phyloP scores from a whole-genome alignment of 2,113 vertebrate genomes.

The Crocuta crocuta region DNA sequence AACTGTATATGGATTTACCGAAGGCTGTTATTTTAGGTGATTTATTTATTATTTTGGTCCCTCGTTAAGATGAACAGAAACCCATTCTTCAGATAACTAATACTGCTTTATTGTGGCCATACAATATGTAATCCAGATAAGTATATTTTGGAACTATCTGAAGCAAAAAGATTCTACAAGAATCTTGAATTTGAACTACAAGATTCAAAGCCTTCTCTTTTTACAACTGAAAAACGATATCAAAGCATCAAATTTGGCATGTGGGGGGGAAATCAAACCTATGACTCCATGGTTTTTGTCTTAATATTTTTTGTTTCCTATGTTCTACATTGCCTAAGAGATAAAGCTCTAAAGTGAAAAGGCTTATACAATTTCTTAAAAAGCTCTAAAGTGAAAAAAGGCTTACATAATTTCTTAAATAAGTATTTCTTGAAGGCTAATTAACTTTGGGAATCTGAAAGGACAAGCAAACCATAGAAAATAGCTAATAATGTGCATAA shows the following conservation, averaged over 20 bases:
- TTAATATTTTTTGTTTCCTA: neutral
- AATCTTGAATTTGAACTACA: neutral
- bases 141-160: neutral
- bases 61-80: conserved; percentile 17
- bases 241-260: neutral
- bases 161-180: neutral
- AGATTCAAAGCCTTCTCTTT: neutral
- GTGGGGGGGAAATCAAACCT: neutral
- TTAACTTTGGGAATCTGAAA: neutral
- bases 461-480: neutral
- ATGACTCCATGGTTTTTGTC: neutral
- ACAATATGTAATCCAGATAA: neutral
- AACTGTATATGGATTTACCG: neutral
- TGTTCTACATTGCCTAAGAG: neutral
- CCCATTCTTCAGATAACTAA: neutral
- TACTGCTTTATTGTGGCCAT: neutral
- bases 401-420: neutral
- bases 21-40: neutral
- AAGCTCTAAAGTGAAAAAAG: neutral
- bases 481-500: neutral
- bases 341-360: neutral
- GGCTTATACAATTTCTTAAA: neutral
- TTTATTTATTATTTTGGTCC: too few species aligned
- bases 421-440: neutral
- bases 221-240: neutral